Evolutionary conservation across 2,797 vertebrate species (phyloP).

Genomic region (Neostethus bicornis): DNA sequence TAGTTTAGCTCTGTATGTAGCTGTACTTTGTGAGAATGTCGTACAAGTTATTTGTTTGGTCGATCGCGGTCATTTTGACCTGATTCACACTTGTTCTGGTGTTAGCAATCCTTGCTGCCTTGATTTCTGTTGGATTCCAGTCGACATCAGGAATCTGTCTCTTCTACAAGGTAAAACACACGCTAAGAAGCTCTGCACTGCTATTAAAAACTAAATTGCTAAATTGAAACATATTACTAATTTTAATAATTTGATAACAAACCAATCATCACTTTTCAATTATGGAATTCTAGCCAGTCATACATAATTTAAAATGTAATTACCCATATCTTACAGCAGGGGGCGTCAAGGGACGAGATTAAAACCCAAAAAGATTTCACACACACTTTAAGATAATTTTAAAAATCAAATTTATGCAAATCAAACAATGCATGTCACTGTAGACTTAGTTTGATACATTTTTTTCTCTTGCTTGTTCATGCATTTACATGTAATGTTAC

Average conservation of each 20-base stretch:
- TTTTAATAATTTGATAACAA: background rate
- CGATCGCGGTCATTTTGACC: constrained; percentile 21
- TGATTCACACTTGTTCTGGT: constrained; percentile 43
- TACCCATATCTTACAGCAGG: constrained; percentile 37
- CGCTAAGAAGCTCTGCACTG: rapidly evolving
- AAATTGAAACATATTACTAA: background rate
- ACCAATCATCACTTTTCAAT: constrained; percentile 2
- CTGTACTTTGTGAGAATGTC: constrained; percentile 18
- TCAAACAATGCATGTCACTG: too few relatives aligned
- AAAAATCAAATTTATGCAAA: too few relatives aligned
- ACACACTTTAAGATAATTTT: too few relatives aligned
- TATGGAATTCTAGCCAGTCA: background rate
- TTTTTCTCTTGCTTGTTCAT: too few relatives aligned
- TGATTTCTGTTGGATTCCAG: constrained; percentile 8
- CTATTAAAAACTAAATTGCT: too few relatives aligned
- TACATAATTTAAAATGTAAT: background rate
- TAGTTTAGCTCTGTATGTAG: rapidly evolving
- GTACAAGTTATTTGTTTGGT: background rate
- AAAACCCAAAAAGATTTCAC: background rate
- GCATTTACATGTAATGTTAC: too few relatives aligned
- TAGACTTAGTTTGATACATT: too few relatives aligned
- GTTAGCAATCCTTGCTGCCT: constrained; percentile 37
- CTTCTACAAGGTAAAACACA: constrained; percentile 46
- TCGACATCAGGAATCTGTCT: constrained; percentile 11
- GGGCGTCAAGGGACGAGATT: constrained; percentile 29